phyloP scores from a whole-genome alignment of 2,888 invertebrate genomes.

The Plagiodera versicolora region DNA sequence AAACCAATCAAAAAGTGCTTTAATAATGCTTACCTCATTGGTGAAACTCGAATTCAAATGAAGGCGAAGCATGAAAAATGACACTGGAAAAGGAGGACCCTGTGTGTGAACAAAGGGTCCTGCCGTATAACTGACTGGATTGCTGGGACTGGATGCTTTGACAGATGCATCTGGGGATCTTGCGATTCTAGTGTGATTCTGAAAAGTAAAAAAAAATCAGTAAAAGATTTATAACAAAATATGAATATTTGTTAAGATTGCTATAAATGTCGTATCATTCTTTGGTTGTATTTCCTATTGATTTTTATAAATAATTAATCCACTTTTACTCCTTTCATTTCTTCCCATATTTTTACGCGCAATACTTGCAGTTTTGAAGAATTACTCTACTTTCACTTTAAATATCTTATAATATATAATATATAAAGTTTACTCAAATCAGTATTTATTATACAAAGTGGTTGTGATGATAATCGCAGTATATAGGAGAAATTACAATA shows the following conservation, averaged over 20 bases:
- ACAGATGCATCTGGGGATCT: constrained; percentile 35
- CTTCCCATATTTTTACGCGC: no score
- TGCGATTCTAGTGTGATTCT: constrained; percentile 39
- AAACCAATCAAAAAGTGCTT: not conserved
- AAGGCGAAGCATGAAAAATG: constrained; percentile 67
- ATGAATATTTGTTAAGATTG: no score
- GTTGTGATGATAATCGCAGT: not conserved
- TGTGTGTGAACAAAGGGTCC: constrained; percentile 43
- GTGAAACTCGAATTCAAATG: constrained; percentile 61
- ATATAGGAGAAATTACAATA: not conserved
- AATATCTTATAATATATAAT: no score
- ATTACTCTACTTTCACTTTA: no score
- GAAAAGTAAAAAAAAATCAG: constrained; percentile 25
- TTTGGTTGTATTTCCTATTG: no score
- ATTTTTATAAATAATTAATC: no score
- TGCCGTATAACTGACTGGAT: constrained; percentile 43
- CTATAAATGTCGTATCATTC: no score
- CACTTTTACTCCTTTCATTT: no score
- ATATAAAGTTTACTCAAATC: no score
- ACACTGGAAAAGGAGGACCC: constrained; percentile 66
- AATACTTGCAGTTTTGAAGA: no score
- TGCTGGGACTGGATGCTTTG: constrained; percentile 42
- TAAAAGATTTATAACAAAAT: not conserved
- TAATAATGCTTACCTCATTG: constrained; percentile 56
- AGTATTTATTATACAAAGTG: not conserved